Percentiles rank a stretch among this genome's conserved stretches.
Evolutionary conservation across 2,888 invertebrate species (phyloP).

Genomic region (Eremobia ochroleuca): DNA sequence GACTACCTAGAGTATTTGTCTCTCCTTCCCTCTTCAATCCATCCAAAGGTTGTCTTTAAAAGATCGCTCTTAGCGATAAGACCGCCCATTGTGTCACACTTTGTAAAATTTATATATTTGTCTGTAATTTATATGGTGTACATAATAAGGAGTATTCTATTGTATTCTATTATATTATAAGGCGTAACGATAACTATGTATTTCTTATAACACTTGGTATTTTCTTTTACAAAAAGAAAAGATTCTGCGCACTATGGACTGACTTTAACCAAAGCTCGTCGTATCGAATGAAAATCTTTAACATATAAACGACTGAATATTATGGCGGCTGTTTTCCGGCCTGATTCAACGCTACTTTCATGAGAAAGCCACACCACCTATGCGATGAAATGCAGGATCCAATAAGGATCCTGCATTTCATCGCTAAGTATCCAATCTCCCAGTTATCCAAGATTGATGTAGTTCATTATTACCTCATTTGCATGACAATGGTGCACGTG

Average conservation of each 20-base stretch:
- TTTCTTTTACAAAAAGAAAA: neutral
- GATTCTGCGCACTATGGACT: neutral
- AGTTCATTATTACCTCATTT: conserved; percentile 57
- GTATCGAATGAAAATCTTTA: conserved; percentile 40
- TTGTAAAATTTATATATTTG: too few species aligned
- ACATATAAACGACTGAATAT: conserved; percentile 38
- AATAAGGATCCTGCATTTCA: too few species aligned
- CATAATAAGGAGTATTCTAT: too few species aligned
- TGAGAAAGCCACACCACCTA: conserved; percentile 11
- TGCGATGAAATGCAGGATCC: too few species aligned
- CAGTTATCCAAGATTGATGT: conserved; percentile 51
- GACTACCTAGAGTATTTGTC: too few species aligned
- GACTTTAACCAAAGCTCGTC: conserved; percentile 14
- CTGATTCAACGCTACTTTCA: conserved; percentile 6
- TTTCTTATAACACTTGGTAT: neutral
- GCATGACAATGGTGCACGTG: conserved; percentile 51
- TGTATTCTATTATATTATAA: too few species aligned
- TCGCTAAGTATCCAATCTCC: conserved; percentile 26
- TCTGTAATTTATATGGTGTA: too few species aligned
- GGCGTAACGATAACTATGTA: neutral
- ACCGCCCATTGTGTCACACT: too few species aligned
- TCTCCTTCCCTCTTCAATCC: too few species aligned
- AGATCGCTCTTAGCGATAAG: too few species aligned
- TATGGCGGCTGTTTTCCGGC: conserved; percentile 21
- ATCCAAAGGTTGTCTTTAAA: too few species aligned